Conservation (phyloP, 2,113 vertebrate genomes). For the Camelus bactrianus region DNA sequence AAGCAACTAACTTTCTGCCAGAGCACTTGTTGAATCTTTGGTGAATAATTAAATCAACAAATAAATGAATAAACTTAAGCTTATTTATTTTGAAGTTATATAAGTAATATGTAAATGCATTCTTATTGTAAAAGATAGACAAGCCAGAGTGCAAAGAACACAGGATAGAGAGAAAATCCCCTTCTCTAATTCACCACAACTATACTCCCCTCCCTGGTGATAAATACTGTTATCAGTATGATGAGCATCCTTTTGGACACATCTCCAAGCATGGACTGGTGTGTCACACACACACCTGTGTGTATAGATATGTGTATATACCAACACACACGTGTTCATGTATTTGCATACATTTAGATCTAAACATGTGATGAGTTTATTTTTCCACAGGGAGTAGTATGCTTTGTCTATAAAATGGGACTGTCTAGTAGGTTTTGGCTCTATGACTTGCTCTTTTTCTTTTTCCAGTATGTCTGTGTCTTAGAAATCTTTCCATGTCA, state of each 20-base stretch:
- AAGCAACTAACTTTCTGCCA: background rate
- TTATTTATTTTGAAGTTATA: conserved; percentile 2
- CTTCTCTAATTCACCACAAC: background rate
- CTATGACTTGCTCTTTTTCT: background rate
- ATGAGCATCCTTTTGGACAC: background rate
- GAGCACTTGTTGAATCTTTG: background rate
- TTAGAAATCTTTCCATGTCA: background rate
- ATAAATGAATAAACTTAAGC: background rate
- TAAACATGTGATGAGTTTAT: background rate
- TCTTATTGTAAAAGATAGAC: background rate
- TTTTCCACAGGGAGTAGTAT: background rate
- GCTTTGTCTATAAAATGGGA: background rate
- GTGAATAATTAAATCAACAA: background rate
- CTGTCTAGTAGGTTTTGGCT: background rate
- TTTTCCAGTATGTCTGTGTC: background rate
- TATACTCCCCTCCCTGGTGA: background rate
- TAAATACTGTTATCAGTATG: background rate
- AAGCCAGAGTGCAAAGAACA: background rate
- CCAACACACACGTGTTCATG: background rate
- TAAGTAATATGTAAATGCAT: background rate
- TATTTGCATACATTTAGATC: background rate
- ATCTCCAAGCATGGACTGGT: background rate
- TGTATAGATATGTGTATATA: background rate
- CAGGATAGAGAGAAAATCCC: background rate
- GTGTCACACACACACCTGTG: background rate